Evolutionary conservation across 1,140 invertebrate genomes (phyloP), one percentile per base, ranked within the genome.

Genomic region (Apolygus lucorum): DNA sequence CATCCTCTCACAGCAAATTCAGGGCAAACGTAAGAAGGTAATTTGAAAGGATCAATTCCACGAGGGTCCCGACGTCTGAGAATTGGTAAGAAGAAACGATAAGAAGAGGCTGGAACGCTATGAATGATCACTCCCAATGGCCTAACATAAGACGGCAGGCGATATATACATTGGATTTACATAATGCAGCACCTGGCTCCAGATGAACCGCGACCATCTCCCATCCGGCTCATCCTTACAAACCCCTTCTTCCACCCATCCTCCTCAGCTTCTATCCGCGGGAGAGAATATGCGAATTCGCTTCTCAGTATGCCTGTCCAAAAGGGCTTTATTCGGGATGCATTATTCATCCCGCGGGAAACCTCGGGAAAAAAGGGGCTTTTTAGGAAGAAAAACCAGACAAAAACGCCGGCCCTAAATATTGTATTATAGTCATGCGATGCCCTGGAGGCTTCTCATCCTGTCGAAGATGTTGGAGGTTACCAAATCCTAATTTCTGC

Each of bases 41-140:
- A n/a, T n/a, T n/a, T n/a, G n/a, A n/a, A n/a, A n/a, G n/a, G n/a
- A n/a, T n/a, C n/a, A n/a, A n/a, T n/a, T n/a, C n/a, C n/a, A n/a
- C n/a, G n/a, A n/a, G n/a, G n/a, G n/a, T n/a, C n/a, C n/a, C n/a
- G n/a, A n/a, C n/a, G n/a, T n/a, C n/a, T n/a, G n/a, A n/a, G n/a
- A n/a, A n/a, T n/a, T n/a, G n/a, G n/a, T n/a, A n/a, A n/a, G n/a
- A n/a, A n/a, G n/a, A n/a, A n/a, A n/a, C n/a, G n/a, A n/a, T n/a
- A n/a, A n/a, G n/a, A n/a, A n/a, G n/a, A n/a, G n/a, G n/a, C n/a
- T n/a, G n/a, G n/a, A n/a, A n/a, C n/a, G 54, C 54, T 59, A 59
- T 59, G 54, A 59, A 59, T 59, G 54, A 59, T 59, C 54, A 59
- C 54, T 59, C 54, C 54, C 54, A 59, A 59, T 59, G 54, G 54